Base-by-base conservation (phyloP, 1,140 invertebrate genomes). In the Anthonomus grandis region DNA sequence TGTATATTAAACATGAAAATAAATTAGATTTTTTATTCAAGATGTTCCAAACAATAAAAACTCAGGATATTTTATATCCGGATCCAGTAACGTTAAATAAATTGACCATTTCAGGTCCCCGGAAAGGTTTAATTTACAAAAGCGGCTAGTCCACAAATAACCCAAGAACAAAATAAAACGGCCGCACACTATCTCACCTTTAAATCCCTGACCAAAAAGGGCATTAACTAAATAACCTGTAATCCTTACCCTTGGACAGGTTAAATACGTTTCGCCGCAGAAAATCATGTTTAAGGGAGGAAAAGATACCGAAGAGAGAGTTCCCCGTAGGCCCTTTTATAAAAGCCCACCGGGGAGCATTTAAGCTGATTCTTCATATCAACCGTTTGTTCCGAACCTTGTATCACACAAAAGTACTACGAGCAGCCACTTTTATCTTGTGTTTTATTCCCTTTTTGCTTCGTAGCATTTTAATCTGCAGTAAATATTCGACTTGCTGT, bases 361-460 rank as follows among this genome's bases (percentile, higher is more conserved):
- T 60, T 60, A 54, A 49, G 51, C 46, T 60, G 55, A 60, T 60
- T 55, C 58, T 51, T 60, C 58, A 60, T 54, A 60, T 60, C 51
- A 25, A 47, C 57, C 57, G 31, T n/a, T 37, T 45, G 50, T 59
- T 52, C 18, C 25, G 39, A 27, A n/a, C n/a, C 52, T 47, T 55
- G 27, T 55, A 46, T 54, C 22, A 51, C 22, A 39, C 21, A 36
- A 38, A 22, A 19, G 24, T 41, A 51, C 37, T n/a, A n/a, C n/a
- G n/a, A n/a, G n/a, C n/a, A n/a, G n/a, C 51, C 22, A 49, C 55
- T 57, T 46, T 57, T 57, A 57, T 58, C 49, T 52, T 45, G 56
- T 58, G 24, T 51, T 51, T 50, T 51, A 58, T 51, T 51, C 22
- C 27, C 47, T 45, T 58, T 58, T 51, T 58, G 56, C 39, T 58